Base-by-base conservation (phyloP, 1,140 invertebrate species). In the Kradibia gibbosae region DNA sequence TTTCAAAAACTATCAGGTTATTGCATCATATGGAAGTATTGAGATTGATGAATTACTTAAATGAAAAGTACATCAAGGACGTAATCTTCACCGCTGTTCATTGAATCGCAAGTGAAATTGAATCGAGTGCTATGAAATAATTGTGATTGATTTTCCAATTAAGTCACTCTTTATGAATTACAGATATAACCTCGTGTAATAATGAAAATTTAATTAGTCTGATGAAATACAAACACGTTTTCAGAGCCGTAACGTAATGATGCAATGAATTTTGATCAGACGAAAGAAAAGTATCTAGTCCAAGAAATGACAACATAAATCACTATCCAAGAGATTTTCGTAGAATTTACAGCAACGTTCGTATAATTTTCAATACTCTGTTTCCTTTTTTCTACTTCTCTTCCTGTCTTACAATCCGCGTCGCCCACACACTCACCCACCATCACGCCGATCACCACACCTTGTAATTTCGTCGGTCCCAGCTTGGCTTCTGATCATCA, bases 111-210 rank as follows among this genome's bases (percentile, higher is more conserved):
- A 2, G 55, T 60, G 1, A 60, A 60, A 60, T 28, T 60, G 10
- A 10, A 31, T 28, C 31, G 3, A 60, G 13, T 28, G n/a, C 55
- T 60, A 13, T 13, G 25, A 28, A 60, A 60, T 60, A 60, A 60
- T 60, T 60, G 55, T 60, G 55, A 60, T 60, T 60, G 55, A 60
- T 60, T 60, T 60, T 60, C 13, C n/a, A 60, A 60, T 60, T 60
- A 31, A 60, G 3, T 60, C 31, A 7, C n/a, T 11, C 31, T 60
- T 28, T 31, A 60, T 60, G 11, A 57, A 57, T 57, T 57, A 31
- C 25, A 28, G 13, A 31, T 60, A 31, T 28, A 60, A 60, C 25
- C 25, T 5, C 7, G 45, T 48, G 31, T 73, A 73, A 50, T 34
- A 45, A 73, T 73, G 15, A 53, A 73, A 73, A 50, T 34, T 10